Conservation (phyloP, 2,113 vertebrate species). For the Anguilla japonica region DNA sequence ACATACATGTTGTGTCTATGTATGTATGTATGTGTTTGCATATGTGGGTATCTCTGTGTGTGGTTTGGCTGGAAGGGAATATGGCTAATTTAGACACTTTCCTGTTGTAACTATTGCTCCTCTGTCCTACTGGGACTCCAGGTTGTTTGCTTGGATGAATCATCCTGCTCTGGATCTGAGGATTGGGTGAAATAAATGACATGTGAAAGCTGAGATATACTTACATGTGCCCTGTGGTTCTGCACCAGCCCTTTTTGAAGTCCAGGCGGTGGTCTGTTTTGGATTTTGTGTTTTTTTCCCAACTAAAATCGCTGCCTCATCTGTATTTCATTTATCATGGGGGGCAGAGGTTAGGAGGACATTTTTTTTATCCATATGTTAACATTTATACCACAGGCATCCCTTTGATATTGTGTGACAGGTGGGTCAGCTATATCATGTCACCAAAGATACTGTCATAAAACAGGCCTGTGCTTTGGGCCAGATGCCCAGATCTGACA, state of each 20-base stretch:
- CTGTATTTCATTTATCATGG: slow-evolving; percentile 34
- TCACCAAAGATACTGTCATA: not conserved
- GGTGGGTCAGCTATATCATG: not conserved
- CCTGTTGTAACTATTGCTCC: no score
- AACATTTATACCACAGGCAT: slow-evolving; percentile 14
- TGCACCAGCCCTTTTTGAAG: slow-evolving; percentile 25
- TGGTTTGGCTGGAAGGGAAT: no score
- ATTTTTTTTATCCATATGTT: slow-evolving; percentile 28
- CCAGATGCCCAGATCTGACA: not conserved
- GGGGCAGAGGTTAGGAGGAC: slow-evolving; percentile 25
- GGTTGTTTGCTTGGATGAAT: not conserved
- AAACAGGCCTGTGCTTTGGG: not conserved
- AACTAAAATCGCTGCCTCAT: slow-evolving; percentile 34
- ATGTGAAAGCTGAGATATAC: slow-evolving; percentile 30
- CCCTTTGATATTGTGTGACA: slow-evolving; percentile 17
- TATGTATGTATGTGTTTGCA: no score
- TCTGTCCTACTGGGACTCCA: no score
- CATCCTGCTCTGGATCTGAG: not conserved
- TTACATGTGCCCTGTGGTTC: not conserved
- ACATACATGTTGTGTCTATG: no score
- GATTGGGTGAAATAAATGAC: slow-evolving; percentile 7
- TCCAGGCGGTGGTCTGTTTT: slow-evolving; percentile 25
- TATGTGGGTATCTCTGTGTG: no score
- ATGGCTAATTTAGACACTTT: no score
- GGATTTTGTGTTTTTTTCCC: slow-evolving; percentile 16